Conservation (phyloP, 2,888 invertebrate species). For the Luperina testacea region DNA sequence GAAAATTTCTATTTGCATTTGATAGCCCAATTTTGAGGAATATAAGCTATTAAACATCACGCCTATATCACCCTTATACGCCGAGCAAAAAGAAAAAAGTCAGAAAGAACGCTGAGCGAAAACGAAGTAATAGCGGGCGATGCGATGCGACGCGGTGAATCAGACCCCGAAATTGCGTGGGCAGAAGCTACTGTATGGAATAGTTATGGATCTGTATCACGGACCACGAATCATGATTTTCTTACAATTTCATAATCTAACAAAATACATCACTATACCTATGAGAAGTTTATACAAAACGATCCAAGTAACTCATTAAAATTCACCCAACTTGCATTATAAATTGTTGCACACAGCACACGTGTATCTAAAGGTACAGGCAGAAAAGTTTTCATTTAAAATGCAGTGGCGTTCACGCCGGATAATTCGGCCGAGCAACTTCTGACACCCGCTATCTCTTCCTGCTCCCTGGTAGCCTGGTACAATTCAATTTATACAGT, state of each 20-base stretch:
- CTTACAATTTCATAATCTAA: not conserved
- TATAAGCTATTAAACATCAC: too few relatives aligned
- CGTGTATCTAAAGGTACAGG: slow-evolving; percentile 8
- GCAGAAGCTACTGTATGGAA: not conserved
- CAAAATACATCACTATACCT: not conserved
- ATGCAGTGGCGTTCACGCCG: slow-evolving; percentile 55
- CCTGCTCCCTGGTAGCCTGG: slow-evolving; percentile 44
- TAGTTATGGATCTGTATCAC: not conserved
- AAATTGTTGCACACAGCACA: slow-evolving; percentile 10
- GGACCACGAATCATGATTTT: not conserved
- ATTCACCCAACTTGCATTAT: slow-evolving; percentile 17
- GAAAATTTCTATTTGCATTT: too few relatives aligned
- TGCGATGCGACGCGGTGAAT: too few relatives aligned
- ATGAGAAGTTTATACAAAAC: not conserved
- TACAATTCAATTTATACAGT: slow-evolving; percentile 66
- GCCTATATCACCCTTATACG: too few relatives aligned
- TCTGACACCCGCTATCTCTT: slow-evolving; percentile 59
- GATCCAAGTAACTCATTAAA: slow-evolving; percentile 5
- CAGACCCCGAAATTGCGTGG: too few relatives aligned
- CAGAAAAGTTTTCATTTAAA: slow-evolving; percentile 63
- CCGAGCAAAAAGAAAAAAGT: too few relatives aligned
- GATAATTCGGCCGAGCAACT: slow-evolving; percentile 58
- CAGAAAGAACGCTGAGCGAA: too few relatives aligned
- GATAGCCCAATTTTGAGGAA: too few relatives aligned
- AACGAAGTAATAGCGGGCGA: too few relatives aligned